Percentiles rank a stretch among this genome's conserved stretches.
Conservation (phyloP, 2,797 vertebrate genomes). For the Acanthurus lineatus region DNA sequence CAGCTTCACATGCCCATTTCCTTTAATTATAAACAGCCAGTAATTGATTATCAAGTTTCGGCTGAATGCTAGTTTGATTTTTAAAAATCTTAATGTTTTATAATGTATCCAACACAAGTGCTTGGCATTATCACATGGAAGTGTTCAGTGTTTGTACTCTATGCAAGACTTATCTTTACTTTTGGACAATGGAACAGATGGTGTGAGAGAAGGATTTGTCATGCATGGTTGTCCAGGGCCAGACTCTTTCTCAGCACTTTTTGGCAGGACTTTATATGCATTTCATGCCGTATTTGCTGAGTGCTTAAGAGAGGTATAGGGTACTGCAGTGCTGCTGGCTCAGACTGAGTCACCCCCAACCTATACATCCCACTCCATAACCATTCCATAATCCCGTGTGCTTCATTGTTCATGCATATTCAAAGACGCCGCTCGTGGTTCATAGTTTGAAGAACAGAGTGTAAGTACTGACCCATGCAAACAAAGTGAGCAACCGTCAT, state of each 20-base stretch:
- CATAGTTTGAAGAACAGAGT: constrained; percentile 18
- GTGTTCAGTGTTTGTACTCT: constrained; percentile 67
- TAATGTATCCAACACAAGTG: constrained; percentile 58
- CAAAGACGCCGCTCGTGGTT: constrained; percentile 27
- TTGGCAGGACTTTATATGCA: constrained; percentile 75
- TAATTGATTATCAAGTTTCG: constrained; percentile 46
- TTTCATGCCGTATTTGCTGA: constrained; percentile 77
- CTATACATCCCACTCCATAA: constrained; percentile 45
- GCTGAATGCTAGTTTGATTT: constrained; percentile 45
- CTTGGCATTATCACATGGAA: constrained; percentile 63
- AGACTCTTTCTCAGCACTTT: constrained; percentile 79
- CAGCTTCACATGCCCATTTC: constrained; percentile 20
- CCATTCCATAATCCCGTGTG: constrained; percentile 47
- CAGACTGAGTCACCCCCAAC: constrained; percentile 32
- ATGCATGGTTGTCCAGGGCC: constrained; percentile 75
- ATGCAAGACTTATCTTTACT: constrained; percentile 80
- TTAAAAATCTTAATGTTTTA: constrained; percentile 58
- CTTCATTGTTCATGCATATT: constrained; percentile 42
- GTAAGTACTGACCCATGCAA: constrained; percentile 21
- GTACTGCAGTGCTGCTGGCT: constrained; percentile 49
- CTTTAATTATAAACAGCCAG: background rate
- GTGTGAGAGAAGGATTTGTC: constrained; percentile 82
- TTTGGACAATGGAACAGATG: constrained; percentile 82
- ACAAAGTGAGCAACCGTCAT: constrained; percentile 16
- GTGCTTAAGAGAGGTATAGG: constrained; percentile 66